These are phyloP conservation scores for Gryllus longicercus DNA, from an alignment of 2,888 invertebrate genomes.

Conservation along the genomic window DNA sequence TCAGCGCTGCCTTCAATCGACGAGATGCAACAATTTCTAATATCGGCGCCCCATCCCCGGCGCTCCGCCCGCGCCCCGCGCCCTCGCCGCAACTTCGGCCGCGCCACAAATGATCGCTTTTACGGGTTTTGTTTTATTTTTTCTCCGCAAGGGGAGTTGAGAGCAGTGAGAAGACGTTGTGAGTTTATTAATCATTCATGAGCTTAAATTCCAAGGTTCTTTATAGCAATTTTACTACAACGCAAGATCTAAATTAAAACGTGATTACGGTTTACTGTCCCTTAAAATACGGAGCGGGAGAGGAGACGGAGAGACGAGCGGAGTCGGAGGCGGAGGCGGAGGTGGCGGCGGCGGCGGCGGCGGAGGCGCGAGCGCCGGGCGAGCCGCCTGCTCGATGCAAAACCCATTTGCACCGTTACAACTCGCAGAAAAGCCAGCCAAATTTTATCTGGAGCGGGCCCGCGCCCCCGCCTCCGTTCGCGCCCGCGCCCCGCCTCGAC, in stretches of 20 bases:
- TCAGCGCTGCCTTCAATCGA: conserved; percentile 37
- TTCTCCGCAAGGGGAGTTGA: conserved; percentile 2
- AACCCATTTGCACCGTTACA: conserved; percentile 28
- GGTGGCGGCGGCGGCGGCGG: neutral
- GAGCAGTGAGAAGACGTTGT: conserved; percentile 23
- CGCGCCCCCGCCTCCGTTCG: conserved; percentile 31
- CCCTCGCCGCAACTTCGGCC: conserved; percentile 21
- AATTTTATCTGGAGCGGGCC: conserved; percentile 31
- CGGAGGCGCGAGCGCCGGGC: conserved; percentile 1
- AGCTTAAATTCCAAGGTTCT: conserved; percentile 32
- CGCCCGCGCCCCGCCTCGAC: conserved; percentile 22
- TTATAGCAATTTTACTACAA: conserved; percentile 33
- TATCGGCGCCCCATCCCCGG: conserved; percentile 28
- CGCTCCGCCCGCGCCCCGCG: conserved; percentile 4
- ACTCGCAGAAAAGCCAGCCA: conserved; percentile 27
- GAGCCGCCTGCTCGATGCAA: neutral
- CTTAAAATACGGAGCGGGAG: conserved; percentile 27
- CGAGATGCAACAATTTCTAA: conserved; percentile 38
- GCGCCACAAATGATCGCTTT: conserved; percentile 24
- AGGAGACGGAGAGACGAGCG: neutral
- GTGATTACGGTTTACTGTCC: conserved; percentile 32
- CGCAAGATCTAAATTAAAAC: conserved; percentile 29
- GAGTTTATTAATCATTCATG: conserved; percentile 36
- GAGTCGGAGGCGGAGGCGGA: neutral
- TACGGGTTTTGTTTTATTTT: conserved; percentile 4